Evolutionary conservation across 2,113 vertebrate genomes (phyloP).

Genomic region (Caranx melampygus): DNA sequence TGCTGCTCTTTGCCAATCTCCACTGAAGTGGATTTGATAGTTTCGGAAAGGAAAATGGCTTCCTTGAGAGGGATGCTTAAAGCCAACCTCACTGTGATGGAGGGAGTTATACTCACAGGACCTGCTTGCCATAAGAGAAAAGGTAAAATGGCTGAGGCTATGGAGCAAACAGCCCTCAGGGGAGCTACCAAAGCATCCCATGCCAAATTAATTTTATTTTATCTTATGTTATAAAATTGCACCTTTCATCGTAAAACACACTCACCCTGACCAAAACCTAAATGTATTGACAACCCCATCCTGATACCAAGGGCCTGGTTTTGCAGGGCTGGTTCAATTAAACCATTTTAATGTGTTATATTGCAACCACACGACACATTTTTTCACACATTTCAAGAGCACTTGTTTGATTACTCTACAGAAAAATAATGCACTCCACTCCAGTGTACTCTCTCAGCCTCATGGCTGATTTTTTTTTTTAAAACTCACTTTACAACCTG

Average conservation of each 20-base stretch:
- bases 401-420: constrained; percentile 11
- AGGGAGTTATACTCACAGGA: neutral
- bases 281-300: neutral
- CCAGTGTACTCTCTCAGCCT: neutral
- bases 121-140: neutral
- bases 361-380: constrained; percentile 11
- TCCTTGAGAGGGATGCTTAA: constrained; percentile 26
- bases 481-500: neutral
- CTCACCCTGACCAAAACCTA: neutral
- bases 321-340: constrained; percentile 9
- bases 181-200: neutral
- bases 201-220: neutral
- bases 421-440: neutral
- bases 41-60: constrained; percentile 17
- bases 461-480: constrained; percentile 2
- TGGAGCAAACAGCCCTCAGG: neutral
- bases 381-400: constrained; percentile 9
- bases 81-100: neutral
- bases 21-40: constrained; percentile 17
- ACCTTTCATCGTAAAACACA: constrained; percentile 17
- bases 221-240: neutral
- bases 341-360: neutral
- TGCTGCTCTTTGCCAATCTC: neutral
- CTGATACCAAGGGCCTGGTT: neutral
- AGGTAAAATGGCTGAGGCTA: neutral